Evolutionary conservation across 2,113 vertebrate genomes (phyloP).

Genomic region (Bos javanicus): DNA sequence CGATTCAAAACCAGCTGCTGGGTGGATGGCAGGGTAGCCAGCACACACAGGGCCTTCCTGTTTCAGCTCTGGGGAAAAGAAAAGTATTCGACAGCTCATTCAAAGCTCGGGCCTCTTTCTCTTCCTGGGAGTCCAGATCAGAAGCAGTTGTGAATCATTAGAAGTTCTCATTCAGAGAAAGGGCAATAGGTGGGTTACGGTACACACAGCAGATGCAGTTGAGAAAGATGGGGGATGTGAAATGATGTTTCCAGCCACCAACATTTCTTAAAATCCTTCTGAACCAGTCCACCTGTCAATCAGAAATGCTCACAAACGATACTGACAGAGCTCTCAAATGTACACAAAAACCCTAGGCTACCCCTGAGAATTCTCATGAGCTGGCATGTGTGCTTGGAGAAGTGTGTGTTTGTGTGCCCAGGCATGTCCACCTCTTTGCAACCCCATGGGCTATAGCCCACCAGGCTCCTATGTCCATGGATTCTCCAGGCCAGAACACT

Average conservation of each 20-base stretch:
- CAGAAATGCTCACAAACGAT: neutral
- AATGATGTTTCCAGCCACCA: fast-evolving
- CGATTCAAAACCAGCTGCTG: neutral
- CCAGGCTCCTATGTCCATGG: neutral
- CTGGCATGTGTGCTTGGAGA: neutral
- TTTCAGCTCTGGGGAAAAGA: neutral
- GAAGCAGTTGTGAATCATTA: neutral
- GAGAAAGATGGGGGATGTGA: neutral
- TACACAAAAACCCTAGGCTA: neutral
- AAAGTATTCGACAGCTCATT: neutral
- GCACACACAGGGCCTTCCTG: neutral
- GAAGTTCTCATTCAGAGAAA: neutral
- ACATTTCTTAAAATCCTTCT: neutral
- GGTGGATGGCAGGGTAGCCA: no score
- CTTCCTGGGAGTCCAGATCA: neutral
- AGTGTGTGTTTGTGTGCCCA: neutral
- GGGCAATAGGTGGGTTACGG: fast-evolving
- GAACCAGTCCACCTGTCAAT: neutral
- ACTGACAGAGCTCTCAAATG: neutral
- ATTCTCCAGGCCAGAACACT: neutral
- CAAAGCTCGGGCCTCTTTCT: neutral
- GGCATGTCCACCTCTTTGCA: neutral
- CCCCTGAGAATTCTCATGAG: neutral
- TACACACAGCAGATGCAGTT: fast-evolving
- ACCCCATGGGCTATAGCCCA: neutral